Evolutionary conservation across 2,113 vertebrate genomes (phyloP).

Genomic region (Chauna torquata): DNA sequence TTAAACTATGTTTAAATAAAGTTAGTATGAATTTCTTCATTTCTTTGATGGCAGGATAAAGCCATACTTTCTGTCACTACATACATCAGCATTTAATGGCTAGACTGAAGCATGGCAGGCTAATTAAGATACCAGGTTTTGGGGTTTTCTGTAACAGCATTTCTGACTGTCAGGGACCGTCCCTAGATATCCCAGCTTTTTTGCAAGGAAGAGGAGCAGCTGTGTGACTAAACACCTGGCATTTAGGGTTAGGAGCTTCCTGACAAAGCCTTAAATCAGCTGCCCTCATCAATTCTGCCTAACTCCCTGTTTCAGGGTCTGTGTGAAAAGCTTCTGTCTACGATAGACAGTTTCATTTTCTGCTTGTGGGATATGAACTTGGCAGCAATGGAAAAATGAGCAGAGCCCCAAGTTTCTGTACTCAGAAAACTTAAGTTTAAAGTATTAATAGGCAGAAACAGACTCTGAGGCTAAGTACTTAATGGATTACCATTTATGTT

Average conservation of each 20-base stretch:
- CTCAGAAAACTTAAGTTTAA: not conserved
- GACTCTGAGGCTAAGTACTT: not conserved
- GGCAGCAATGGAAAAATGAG: not conserved
- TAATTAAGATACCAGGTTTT: not conserved
- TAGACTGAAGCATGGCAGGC: not conserved
- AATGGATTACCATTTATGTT: not conserved
- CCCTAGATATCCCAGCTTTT: not conserved
- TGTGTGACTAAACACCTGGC: not conserved
- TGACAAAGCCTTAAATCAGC: not conserved
- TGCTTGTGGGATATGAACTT: not conserved
- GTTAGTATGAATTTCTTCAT: not conserved
- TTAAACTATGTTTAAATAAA: constrained; percentile 25
- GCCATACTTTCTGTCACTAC: not conserved
- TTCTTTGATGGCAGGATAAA: not conserved
- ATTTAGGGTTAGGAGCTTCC: not conserved
- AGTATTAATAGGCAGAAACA: not conserved
- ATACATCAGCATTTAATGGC: not conserved
- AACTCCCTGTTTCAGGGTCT: not conserved
- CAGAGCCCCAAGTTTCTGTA: not conserved
- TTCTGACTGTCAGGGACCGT: not conserved
- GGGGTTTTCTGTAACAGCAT: not conserved
- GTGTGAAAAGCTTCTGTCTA: not conserved
- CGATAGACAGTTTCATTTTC: not conserved
- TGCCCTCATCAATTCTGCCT: not conserved
- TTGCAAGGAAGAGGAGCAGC: not conserved